These are phyloP conservation scores for Dasypus novemcinctus DNA, from an alignment of 2,113 vertebrate species.

Conservation along the genomic window DNA sequence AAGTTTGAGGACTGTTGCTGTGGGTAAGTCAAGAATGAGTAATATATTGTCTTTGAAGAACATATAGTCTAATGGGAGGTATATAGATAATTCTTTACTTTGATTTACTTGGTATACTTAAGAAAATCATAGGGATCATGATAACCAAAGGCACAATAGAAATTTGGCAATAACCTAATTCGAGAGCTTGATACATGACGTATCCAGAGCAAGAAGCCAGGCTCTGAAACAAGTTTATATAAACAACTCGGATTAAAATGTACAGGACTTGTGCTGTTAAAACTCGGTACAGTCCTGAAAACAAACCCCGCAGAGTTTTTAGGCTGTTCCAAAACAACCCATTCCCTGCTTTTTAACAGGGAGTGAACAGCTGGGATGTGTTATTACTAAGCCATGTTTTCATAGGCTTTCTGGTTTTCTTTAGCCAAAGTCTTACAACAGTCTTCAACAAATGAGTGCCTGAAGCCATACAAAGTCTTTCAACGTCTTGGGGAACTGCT, in stretches of 20 bases:
- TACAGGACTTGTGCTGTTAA: slow-evolving; percentile 58
- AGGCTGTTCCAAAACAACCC: slow-evolving; percentile 77
- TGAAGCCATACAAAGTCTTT: slow-evolving; percentile 83
- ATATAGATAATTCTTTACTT: slow-evolving; percentile 21
- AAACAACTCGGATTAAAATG: slow-evolving; percentile 59
- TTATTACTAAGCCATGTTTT: slow-evolving; percentile 81
- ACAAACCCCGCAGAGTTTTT: slow-evolving; percentile 18
- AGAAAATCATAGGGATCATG: background rate
- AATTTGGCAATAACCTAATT: slow-evolving; percentile 36
- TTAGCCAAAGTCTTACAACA: slow-evolving; percentile 80
- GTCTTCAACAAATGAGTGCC: slow-evolving; percentile 83
- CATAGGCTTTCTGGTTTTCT: slow-evolving; percentile 82
- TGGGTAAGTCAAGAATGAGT: slow-evolving; percentile 15
- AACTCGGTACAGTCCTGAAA: slow-evolving; percentile 43
- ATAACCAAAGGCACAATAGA: background rate
- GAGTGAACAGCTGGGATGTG: slow-evolving; percentile 82
- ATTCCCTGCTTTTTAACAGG: slow-evolving; percentile 70
- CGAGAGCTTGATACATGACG: slow-evolving; percentile 11
- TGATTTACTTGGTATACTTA: slow-evolving; percentile 25
- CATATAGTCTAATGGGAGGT: background rate
- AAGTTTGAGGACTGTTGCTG: slow-evolving; percentile 32
- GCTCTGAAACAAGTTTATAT: background rate
- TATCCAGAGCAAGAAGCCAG: background rate
- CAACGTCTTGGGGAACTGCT: slow-evolving; percentile 74
- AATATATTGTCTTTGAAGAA: slow-evolving; percentile 50